Evolutionary conservation across 2,888 invertebrate species (phyloP).

Genomic region (Branchellion lobata): DNA sequence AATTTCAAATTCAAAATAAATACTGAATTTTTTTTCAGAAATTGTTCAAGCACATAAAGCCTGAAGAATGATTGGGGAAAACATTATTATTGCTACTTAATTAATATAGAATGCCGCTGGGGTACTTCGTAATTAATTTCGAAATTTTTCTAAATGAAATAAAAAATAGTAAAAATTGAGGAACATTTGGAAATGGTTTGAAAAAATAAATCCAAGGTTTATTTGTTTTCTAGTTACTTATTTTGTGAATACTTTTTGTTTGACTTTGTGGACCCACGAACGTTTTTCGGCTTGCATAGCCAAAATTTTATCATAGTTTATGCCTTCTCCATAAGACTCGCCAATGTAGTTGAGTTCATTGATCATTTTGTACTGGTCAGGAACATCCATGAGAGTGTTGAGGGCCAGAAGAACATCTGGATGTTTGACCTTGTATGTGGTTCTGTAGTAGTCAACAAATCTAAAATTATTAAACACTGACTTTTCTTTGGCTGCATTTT

Average conservation of each 20-base stretch:
- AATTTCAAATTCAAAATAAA: neutral
- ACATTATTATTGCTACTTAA: neutral
- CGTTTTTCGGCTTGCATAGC: neutral
- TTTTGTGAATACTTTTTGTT: neutral
- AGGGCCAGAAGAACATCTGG: conserved; percentile 63
- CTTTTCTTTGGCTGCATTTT: conserved; percentile 63
- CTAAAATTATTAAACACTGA: conserved; percentile 66
- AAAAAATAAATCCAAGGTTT: too few species aligned
- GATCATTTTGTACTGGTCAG: conserved; percentile 63
- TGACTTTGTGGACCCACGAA: neutral
- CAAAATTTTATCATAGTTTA: neutral
- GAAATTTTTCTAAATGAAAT: neutral
- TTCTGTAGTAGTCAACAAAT: conserved; percentile 65
- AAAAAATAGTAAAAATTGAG: too few species aligned
- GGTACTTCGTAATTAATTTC: neutral
- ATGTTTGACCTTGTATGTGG: conserved; percentile 56
- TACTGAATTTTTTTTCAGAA: conserved; percentile 17
- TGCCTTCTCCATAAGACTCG: neutral
- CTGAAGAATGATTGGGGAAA: neutral
- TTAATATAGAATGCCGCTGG: neutral
- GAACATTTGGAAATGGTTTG: too few species aligned
- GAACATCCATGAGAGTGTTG: conserved; percentile 64
- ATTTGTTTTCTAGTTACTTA: too few species aligned
- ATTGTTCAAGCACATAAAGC: conserved; percentile 39
- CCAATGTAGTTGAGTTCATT: conserved; percentile 57